Evolutionary conservation across 2,113 vertebrate genomes (phyloP), one percentile per base, ranked within the genome.

Genomic region (Trematocara zebra): DNA sequence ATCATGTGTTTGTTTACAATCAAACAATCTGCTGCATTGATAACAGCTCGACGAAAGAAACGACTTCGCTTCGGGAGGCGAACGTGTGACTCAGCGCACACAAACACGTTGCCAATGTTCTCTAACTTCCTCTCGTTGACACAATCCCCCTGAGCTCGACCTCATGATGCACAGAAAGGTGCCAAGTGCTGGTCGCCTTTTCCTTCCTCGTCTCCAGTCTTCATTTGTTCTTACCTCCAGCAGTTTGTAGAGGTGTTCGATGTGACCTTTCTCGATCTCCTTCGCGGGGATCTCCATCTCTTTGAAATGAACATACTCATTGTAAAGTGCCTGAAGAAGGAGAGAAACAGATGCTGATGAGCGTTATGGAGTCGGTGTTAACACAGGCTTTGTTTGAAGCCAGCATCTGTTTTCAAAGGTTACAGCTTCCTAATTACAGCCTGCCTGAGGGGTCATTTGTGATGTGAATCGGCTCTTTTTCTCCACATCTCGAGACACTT

Each of bases 281-380:
- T 97, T 99, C 0, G 94, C 92, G 31, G 97, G 97, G 93, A 99
- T 99, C 96, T 99, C 98, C 1, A 97, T 99, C 95, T 99, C 98
- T 95, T 99, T 99, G 94, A 99, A 98, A 97, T 99, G 98, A 96
- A 99, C 96, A 93, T 99, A 99, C 85, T 99, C 97, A 87, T 99
- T 99, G 97, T 99, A 99, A 98, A 99, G 98, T 98, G 98, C 98
- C 99, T 99, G 91, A 3, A 61, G 80, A 42, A 53, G 74, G 23
- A 81, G 3, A 31, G 8, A 37, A 47, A 4, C n/a, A 37, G 52
- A 18, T 20, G 67, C 35, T 11, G 79, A 0, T 54, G 53, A 74
- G 81, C 2, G 1, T 49, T 15, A 6, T 0, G 9, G 17, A 49
- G 40, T 53, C 64, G 0, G 8, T 20, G 44, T 28, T 57, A 37